phyloP scores from a whole-genome alignment of 2,797 vertebrate species.

The Mareca penelope region DNA sequence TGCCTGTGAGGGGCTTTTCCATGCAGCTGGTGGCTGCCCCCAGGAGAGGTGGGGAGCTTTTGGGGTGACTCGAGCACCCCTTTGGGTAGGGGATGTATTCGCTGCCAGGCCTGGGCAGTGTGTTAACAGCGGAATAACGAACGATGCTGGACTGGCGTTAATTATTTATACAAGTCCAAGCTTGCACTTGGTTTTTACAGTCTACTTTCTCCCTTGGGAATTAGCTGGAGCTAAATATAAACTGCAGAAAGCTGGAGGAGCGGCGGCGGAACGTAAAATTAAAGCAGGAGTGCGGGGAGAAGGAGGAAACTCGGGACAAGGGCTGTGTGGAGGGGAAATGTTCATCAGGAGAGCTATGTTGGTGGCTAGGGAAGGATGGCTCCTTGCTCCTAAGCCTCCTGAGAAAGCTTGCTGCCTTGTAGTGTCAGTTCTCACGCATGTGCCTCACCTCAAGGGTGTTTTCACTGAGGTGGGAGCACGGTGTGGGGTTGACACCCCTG shows the following conservation, averaged over 20 bases:
- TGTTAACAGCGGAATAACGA: background rate
- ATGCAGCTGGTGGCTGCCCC: background rate
- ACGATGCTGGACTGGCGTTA: background rate
- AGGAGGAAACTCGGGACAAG: background rate
- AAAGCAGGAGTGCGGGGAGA: fast-evolving
- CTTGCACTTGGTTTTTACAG: background rate
- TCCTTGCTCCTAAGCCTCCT: background rate
- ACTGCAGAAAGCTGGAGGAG: background rate
- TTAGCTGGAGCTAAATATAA: background rate
- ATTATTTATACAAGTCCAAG: background rate
- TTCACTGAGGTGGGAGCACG: background rate
- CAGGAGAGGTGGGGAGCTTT: background rate
- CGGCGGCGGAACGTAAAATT: background rate
- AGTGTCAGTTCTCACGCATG: fast-evolving
- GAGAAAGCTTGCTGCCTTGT: background rate
- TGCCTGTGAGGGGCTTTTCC: background rate
- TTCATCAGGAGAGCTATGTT: background rate
- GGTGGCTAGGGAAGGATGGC: no score
- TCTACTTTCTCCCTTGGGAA: background rate
- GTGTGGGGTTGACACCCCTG: fast-evolving
- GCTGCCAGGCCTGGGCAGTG: fast-evolving
- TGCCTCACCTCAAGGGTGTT: background rate
- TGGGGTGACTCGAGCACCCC: background rate
- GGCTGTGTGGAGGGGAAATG: background rate
- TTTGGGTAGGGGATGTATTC: background rate